phyloP scores from a whole-genome alignment of 2,888 invertebrate genomes.

The Ophion ellenae region DNA sequence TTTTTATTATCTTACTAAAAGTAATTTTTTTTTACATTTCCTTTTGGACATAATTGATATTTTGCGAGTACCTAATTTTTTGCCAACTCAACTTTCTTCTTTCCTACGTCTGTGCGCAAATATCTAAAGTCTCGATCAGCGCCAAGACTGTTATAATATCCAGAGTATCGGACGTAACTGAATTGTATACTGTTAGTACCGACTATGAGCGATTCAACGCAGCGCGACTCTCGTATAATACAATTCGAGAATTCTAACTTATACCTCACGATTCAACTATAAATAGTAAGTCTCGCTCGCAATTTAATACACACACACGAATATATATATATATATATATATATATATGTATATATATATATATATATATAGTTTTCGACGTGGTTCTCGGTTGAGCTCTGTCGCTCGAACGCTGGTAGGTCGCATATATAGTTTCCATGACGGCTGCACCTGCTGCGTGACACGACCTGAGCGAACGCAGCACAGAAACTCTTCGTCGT shows the following conservation, averaged over 20 bases:
- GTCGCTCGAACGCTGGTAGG: constrained; percentile 57
- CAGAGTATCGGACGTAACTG: constrained; percentile 24
- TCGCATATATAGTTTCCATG: constrained; percentile 65
- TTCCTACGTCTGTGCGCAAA: constrained; percentile 16
- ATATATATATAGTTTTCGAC: constrained; percentile 26
- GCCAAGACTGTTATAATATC: constrained; percentile 30
- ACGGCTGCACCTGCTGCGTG: constrained; percentile 71
- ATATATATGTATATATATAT: constrained; percentile 6
- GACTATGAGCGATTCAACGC: constrained; percentile 50
- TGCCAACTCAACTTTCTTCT: neutral
- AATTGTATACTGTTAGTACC: constrained; percentile 17
- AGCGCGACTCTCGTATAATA: constrained; percentile 58
- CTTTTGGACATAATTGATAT: neutral
- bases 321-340: too few relatives aligned
- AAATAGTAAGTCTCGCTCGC: constrained; percentile 69
- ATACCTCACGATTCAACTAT: constrained; percentile 73
- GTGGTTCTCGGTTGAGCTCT: constrained; percentile 31
- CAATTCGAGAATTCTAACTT: constrained; percentile 64
- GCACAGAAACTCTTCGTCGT: constrained; percentile 55
- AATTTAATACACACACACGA: constrained; percentile 53
- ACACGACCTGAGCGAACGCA: constrained; percentile 69
- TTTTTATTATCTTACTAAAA: too few relatives aligned
- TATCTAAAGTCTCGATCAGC: constrained; percentile 40
- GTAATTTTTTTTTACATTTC: too few relatives aligned
- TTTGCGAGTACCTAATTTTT: neutral